phyloP scores from a whole-genome alignment of 2,797 vertebrate genomes.

The Enteromius trimaculatus region DNA sequence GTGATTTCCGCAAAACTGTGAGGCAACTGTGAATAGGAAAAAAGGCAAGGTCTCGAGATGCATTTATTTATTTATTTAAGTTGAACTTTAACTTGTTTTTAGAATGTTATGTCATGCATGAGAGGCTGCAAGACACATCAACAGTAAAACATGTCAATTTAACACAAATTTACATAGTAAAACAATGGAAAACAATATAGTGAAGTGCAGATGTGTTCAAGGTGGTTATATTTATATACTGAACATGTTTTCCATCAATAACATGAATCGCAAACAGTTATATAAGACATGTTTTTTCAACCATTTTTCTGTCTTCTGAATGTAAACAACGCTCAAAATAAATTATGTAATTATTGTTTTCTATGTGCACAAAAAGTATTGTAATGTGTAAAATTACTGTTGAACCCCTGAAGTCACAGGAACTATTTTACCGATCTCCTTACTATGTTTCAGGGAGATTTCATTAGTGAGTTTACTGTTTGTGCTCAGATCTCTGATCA shows the following conservation, averaged over 20 bases:
- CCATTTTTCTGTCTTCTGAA: too few species aligned
- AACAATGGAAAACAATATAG: background rate
- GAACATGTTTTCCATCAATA: background rate
- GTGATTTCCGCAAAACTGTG: background rate
- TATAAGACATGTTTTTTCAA: background rate
- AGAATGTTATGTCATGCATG: background rate
- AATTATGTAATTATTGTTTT: too few species aligned
- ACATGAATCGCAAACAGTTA: background rate
- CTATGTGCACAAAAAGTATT: too few species aligned
- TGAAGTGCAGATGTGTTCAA: background rate
- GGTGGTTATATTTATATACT: background rate
- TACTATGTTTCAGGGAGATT: too few species aligned
- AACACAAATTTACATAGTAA: background rate
- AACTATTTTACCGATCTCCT: too few species aligned
- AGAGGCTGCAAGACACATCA: background rate
- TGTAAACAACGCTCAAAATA: too few species aligned
- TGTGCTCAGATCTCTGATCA: too few species aligned
- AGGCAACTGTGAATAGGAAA: background rate
- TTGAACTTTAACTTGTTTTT: background rate
- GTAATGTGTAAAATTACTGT: too few species aligned
- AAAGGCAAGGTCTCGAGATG: background rate
- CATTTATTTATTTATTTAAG: background rate
- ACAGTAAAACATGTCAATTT: background rate
- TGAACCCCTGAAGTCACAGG: too few species aligned
- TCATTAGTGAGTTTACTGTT: too few species aligned